Evolutionary conservation across 1,140 invertebrate genomes (phyloP).

Genomic region (Conopomorpha cramerella): DNA sequence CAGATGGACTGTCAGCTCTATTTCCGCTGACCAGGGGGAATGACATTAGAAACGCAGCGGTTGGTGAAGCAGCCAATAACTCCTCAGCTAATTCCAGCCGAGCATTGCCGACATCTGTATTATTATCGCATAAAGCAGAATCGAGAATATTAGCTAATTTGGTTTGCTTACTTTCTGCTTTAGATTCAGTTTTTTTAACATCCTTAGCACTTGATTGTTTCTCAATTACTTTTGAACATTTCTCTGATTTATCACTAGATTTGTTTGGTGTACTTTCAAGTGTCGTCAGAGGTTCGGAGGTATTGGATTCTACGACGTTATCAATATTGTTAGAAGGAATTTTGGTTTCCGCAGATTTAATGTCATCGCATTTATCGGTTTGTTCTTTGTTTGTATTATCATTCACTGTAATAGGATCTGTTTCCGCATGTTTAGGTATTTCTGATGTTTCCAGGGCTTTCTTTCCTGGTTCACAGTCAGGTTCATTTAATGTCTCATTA

Average conservation of each 20-base stretch:
- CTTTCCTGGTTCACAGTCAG: too few species aligned
- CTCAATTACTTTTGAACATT: neutral
- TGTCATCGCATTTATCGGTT: conserved; percentile 4
- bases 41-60: conserved; percentile 75
- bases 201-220: neutral
- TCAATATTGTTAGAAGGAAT: too few species aligned
- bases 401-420: conserved; percentile 10
- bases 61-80: conserved; percentile 77
- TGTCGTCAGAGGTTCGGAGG: too few species aligned
- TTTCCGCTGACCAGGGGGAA: conserved; percentile 70
- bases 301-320: too few species aligned
- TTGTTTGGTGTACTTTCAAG: too few species aligned
- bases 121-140: conserved; percentile 53
- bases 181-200: too few species aligned
- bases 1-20: conserved; percentile 51
- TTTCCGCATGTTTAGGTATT: too few species aligned
- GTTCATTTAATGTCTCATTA: conserved; percentile 15
- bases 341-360: conserved; percentile 3
- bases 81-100: conserved; percentile 74
- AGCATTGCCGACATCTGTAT: conserved; percentile 60
- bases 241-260: too few species aligned
- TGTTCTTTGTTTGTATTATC: conserved; percentile 8
- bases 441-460: too few species aligned
- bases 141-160: conserved; percentile 52
- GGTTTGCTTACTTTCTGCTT: conserved; percentile 36